Evolutionary conservation across 2,888 invertebrate genomes (phyloP).

Genomic region (Masnerella sp.): DNA sequence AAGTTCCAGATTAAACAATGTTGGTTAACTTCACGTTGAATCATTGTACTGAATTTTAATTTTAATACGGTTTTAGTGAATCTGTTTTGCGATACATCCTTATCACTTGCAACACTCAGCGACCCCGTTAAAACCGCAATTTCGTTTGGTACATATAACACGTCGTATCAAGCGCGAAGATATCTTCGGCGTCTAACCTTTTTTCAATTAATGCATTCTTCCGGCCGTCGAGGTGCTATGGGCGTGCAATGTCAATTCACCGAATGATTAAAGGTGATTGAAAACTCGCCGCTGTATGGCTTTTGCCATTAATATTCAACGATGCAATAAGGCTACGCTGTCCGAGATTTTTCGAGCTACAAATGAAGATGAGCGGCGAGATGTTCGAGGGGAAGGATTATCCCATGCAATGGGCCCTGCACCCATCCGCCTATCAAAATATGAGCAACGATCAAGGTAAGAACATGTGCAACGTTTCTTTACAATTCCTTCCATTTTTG

Average conservation of each 20-base stretch:
- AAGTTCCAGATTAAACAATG: neutral
- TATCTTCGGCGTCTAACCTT: conserved; percentile 20
- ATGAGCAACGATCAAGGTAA: conserved; percentile 87
- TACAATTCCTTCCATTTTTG: too few species aligned
- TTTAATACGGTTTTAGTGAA: conserved; percentile 7
- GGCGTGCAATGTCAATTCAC: conserved; percentile 43
- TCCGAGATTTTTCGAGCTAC: conserved; percentile 12
- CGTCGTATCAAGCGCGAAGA: neutral
- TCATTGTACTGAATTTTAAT: conserved; percentile 14
- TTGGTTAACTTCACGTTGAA: conserved; percentile 18
- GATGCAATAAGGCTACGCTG: conserved; percentile 22
- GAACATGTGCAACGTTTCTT: too few species aligned
- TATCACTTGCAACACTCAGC: neutral
- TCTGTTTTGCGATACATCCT: neutral
- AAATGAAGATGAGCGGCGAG: conserved; percentile 75
- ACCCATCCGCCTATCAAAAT: conserved; percentile 89
- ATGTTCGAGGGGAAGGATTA: conserved; percentile 81
- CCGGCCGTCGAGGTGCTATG: conserved; percentile 33
- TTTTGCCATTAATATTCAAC: neutral
- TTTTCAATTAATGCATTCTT: conserved; percentile 33
- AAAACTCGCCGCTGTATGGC: neutral
- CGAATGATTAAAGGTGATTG: conserved; percentile 27
- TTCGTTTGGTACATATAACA: neutral
- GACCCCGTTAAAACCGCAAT: neutral
- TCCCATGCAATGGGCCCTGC: conserved; percentile 88